phyloP scores from a whole-genome alignment of 2,797 vertebrate genomes.

The Pseudocheirus occidentalis region DNA sequence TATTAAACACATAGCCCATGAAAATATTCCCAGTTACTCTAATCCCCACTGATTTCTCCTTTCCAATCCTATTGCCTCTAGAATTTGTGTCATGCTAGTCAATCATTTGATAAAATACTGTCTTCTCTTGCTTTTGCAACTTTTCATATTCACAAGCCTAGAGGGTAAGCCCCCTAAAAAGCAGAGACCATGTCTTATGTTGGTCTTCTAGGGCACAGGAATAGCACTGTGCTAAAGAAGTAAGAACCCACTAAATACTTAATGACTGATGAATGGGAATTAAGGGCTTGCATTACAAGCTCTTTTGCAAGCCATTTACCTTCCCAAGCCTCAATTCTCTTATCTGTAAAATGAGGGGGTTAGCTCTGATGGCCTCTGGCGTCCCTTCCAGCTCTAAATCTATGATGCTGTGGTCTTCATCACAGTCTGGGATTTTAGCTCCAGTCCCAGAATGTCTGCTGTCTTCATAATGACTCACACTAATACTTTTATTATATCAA shows the following conservation, averaged over 20 bases:
- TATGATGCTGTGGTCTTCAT: not conserved
- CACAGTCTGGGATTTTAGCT: not conserved
- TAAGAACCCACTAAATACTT: not conserved
- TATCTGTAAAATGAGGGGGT: not conserved
- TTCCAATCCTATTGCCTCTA: not conserved
- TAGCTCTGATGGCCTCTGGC: not conserved
- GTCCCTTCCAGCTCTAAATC: not conserved
- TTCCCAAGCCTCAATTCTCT: not conserved
- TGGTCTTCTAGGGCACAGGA: not conserved
- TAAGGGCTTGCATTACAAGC: not conserved
- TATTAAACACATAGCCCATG: not conserved
- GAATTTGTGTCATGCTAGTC: not conserved
- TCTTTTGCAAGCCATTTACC: not conserved
- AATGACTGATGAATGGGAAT: not conserved
- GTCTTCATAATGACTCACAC: not conserved
- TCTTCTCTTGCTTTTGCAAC: not conserved
- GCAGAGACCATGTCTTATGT: not conserved
- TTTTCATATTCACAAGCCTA: not conserved
- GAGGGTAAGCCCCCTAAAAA: not conserved
- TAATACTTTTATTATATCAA: not conserved
- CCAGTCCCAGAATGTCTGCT: not conserved
- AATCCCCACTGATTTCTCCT: not conserved
- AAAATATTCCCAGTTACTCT: not conserved
- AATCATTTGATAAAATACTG: not conserved
- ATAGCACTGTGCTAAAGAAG: not conserved